Percentiles rank a stretch among this genome's conserved stretches.
Conservation (phyloP, 2,797 vertebrate species). For the Gila robusta region DNA sequence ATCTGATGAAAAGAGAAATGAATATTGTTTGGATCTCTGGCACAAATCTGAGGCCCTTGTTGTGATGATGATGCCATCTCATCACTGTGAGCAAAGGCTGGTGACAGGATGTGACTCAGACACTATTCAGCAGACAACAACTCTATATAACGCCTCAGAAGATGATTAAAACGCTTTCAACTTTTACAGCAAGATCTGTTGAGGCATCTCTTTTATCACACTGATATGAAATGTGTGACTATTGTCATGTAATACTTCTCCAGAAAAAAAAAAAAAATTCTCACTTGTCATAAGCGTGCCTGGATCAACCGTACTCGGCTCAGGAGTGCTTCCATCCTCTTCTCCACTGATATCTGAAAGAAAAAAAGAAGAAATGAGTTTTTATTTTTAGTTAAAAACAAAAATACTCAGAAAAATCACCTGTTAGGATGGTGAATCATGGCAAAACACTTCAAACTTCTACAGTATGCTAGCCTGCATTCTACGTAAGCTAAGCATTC, state of each 20-base stretch:
- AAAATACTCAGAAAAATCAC: no score
- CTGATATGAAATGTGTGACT: neutral
- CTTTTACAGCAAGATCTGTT: neutral
- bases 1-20: conserved; percentile 68
- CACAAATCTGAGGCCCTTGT: conserved; percentile 69
- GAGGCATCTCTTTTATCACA: neutral
- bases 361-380: neutral
- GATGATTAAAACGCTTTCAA: neutral
- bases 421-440: no score
- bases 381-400: neutral
- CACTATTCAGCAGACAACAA: conserved; percentile 62
- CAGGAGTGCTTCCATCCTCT: conserved; percentile 80
- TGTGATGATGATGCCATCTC: conserved; percentile 66
- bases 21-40: conserved; percentile 72
- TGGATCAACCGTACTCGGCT: conserved; percentile 53
- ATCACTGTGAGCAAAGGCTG: conserved; percentile 53
- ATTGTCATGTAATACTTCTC: conserved; percentile 44
- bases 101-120: conserved; percentile 68
- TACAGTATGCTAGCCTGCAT: no score
- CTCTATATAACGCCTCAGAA: neutral
- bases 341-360: conserved; percentile 79
- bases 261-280: conserved; percentile 35
- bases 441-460: no score
- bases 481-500: neutral
- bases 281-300: conserved; percentile 75